Percentiles rank a stretch among this genome's conserved stretches.
phyloP scores from a whole-genome alignment of 2,113 vertebrate genomes.

The Antennarius striatus region DNA sequence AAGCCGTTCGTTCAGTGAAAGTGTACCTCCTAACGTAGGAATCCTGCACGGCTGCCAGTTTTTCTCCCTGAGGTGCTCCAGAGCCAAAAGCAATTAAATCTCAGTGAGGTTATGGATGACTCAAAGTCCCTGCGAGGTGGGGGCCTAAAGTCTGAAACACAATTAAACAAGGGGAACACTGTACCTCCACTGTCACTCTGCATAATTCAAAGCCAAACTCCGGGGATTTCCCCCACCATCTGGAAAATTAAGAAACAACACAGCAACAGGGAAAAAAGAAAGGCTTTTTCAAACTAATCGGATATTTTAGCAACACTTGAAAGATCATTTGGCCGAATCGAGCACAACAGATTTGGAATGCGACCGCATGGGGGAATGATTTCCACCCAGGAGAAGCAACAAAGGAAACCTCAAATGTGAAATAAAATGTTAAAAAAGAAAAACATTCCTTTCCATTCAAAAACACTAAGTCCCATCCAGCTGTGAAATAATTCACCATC shows the following conservation, averaged over 20 bases:
- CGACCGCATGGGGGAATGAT: no score
- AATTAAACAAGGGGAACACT: conserved; percentile 49
- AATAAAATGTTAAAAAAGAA: not conserved
- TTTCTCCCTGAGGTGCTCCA: conserved; percentile 40
- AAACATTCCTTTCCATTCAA: not conserved
- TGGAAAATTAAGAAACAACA: conserved; percentile 52
- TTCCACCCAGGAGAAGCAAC: not conserved
- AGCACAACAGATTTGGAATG: no score
- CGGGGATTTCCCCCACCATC: conserved; percentile 50
- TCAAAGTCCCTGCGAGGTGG: conserved; percentile 51
- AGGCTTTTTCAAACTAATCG: conserved; percentile 32
- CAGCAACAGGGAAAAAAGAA: not conserved
- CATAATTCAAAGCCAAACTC: conserved; percentile 26
- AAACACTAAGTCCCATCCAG: not conserved
- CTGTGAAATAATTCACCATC: conserved; percentile 13
- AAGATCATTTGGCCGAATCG: conserved; percentile 4
- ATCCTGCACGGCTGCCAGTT: conserved; percentile 50
- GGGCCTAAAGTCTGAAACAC: conserved; percentile 46
- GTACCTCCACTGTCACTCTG: conserved; percentile 34
- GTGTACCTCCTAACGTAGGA: conserved; percentile 44
- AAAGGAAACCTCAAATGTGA: conserved; percentile 6
- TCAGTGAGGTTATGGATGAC: conserved; percentile 53
- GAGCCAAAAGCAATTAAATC: conserved; percentile 64
- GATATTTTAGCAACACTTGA: conserved; percentile 25
- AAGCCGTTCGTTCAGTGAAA: conserved; percentile 13